Base-by-base conservation (phyloP, 2,888 invertebrate species). In the Metopia argyrocephala region DNA sequence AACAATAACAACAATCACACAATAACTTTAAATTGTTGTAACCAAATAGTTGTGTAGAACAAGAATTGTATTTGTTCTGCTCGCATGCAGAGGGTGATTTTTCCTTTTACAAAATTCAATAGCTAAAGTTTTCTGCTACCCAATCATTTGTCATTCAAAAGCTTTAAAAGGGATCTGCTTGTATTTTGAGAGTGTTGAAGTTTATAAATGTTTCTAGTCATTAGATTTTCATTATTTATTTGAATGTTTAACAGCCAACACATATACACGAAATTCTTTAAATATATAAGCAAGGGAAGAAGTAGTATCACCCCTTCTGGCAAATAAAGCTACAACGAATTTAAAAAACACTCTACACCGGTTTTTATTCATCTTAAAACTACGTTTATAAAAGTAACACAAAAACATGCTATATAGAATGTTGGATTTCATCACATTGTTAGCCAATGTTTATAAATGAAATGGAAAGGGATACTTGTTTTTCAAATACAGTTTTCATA, bases 201-300 rank as follows among this genome's bases (percentile, higher is more conserved):
- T 86, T 86, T 87, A 88, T 89, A 88, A 86, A 84, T 86, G 86
- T 86, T 87, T 38, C 86, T 85, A 73, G 81, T 88, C 89, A 89
- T 89, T 89, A 89, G 87, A 89, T 87, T 89, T 87, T 87, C 88
- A 89, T 89, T 88, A 89, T 86, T 86, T 84, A 85, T 87, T 84
- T 79, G 84, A 83, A 85, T 86, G 86, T 85, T 84, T 69, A 83
- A 84, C 85, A 83, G 84, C 85, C 86, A 71, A 56, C 62, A 69
- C 61, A 48, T 54, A 69, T 27, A 69, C 28, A 66, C 45, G 38
- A 38, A 38, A 3, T n/a, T n/a, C n/a, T n/a, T n/a, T n/a, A n/a
- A n/a, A n/a, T n/a, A n/a, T n/a, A n/a, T n/a, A n/a, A n/a, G n/a
- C n/a, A n/a, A n/a, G n/a, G n/a, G n/a, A n/a, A n/a, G n/a, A n/a